phyloP scores from a whole-genome alignment of 37 sponge, comb jelly and placozoan genomes.

The Corticium candelabrum region DNA sequence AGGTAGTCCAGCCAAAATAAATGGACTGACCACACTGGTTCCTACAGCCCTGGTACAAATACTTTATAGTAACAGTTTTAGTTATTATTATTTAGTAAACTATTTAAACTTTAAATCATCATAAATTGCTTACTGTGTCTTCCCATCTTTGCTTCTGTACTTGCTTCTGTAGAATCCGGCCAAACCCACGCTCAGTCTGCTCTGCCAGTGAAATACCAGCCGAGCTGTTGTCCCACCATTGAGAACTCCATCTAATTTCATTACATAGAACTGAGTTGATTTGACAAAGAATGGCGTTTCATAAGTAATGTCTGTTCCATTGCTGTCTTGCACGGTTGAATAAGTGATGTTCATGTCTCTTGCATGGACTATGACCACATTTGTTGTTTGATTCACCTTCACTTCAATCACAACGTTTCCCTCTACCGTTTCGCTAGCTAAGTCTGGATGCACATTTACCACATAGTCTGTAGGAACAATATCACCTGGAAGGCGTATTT shows the following conservation, averaged over 20 bases:
- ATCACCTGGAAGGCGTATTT: slow-evolving; percentile 46
- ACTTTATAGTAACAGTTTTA: too few species aligned
- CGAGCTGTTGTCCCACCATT: background rate
- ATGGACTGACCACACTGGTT: too few species aligned
- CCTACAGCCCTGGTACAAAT: too few species aligned
- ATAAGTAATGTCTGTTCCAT: background rate
- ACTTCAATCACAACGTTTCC: slow-evolving; percentile 35
- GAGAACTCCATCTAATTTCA: slow-evolving; percentile 14
- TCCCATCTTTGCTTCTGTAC: slow-evolving; percentile 25
- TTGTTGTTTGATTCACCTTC: background rate
- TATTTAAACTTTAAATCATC: background rate
- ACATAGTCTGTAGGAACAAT: slow-evolving; percentile 39
- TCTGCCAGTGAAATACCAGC: slow-evolving; percentile 38
- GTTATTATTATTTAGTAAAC: background rate
- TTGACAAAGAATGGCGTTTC: background rate
- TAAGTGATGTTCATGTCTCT: slow-evolving; percentile 40
- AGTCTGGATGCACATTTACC: slow-evolving; percentile 37
- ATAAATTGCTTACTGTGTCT: background rate
- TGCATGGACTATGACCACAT: slow-evolving; percentile 45
- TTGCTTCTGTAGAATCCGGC: slow-evolving; percentile 78
- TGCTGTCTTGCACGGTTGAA: background rate
- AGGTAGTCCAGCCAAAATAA: background rate
- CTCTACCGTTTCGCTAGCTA: slow-evolving; percentile 27
- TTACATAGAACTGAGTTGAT: slow-evolving; percentile 44
- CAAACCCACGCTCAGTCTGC: slow-evolving; percentile 36